Percentiles rank a stretch among this genome's conserved stretches.
Evolutionary conservation across 2,888 invertebrate species (phyloP).

Genomic region (Nomada ferruginata): DNA sequence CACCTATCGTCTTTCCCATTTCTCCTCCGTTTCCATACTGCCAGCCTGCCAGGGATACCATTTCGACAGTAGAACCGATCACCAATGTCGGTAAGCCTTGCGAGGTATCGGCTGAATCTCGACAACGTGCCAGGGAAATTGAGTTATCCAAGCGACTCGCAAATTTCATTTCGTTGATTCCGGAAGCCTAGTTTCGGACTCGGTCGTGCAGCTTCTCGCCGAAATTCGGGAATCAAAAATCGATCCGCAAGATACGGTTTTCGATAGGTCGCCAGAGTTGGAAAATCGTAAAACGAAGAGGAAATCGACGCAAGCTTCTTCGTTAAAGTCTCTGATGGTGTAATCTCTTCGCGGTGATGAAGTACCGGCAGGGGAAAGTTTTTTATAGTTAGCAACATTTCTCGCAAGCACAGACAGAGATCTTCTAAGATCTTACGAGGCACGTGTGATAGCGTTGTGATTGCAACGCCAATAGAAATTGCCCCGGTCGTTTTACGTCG

Average conservation of each 20-base stretch:
- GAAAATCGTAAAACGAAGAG: too few relatives aligned
- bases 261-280: too few relatives aligned
- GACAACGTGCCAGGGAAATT: constrained; percentile 42
- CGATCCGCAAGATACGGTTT: not conserved
- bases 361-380: not conserved
- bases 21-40: not conserved
- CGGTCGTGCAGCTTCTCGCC: not conserved
- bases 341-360: constrained; percentile 10
- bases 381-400: constrained; percentile 20
- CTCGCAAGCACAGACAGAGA: constrained; percentile 1
- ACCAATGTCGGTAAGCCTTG: constrained; percentile 23
- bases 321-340: not conserved
- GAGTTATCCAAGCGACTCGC: constrained; percentile 35
- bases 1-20: not conserved
- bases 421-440: constrained; percentile 20
- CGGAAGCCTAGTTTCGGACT: too few relatives aligned
- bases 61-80: constrained; percentile 46
- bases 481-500: constrained; percentile 2
- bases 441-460: constrained; percentile 14
- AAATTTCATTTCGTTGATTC: constrained; percentile 45
- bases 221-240: constrained; percentile 12
- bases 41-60: not conserved
- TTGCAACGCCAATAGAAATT: not conserved
- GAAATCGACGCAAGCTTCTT: not conserved
- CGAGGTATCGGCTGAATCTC: constrained; percentile 39